Percentiles rank a stretch among this genome's conserved stretches.
Evolutionary conservation across 2,888 invertebrate species (phyloP).

Genomic region (Microctonus hyperodae): DNA sequence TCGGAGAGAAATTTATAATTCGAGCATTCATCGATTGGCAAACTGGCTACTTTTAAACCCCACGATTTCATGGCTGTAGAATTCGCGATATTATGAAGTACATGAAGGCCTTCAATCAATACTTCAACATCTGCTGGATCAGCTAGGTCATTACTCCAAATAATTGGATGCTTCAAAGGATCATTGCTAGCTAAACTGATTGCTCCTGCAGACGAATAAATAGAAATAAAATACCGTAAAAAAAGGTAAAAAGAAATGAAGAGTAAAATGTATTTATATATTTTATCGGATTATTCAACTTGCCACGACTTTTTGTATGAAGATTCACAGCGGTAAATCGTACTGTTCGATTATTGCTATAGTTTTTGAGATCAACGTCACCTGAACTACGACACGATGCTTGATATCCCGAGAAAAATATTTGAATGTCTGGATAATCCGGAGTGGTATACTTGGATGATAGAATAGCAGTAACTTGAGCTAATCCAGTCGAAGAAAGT

Average conservation of each 20-base stretch:
- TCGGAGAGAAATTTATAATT: slow-evolving; percentile 62
- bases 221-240: neutral
- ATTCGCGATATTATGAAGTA: slow-evolving; percentile 67
- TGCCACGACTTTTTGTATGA: slow-evolving; percentile 72
- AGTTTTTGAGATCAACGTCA: slow-evolving; percentile 40
- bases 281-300: neutral
- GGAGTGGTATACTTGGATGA: slow-evolving; percentile 69
- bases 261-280: too few species aligned
- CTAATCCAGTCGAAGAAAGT: slow-evolving; percentile 71
- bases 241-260: neutral
- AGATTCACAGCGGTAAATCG: slow-evolving; percentile 69
- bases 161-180: slow-evolving; percentile 73
- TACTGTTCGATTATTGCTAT: slow-evolving; percentile 39
- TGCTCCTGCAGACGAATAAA: slow-evolving; percentile 51
- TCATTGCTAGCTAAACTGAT: slow-evolving; percentile 71
- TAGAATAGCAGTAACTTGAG: slow-evolving; percentile 72
- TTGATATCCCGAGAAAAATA: slow-evolving; percentile 72
- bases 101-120: slow-evolving; percentile 69
- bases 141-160: slow-evolving; percentile 79
- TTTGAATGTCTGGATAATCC: slow-evolving; percentile 72
- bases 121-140: slow-evolving; percentile 71
- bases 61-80: slow-evolving; percentile 61
- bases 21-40: slow-evolving; percentile 40
- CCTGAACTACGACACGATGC: slow-evolving; percentile 65
- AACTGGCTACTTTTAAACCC: slow-evolving; percentile 34